Conservation (phyloP, 2,888 invertebrate genomes). For the Rutpela maculata region DNA sequence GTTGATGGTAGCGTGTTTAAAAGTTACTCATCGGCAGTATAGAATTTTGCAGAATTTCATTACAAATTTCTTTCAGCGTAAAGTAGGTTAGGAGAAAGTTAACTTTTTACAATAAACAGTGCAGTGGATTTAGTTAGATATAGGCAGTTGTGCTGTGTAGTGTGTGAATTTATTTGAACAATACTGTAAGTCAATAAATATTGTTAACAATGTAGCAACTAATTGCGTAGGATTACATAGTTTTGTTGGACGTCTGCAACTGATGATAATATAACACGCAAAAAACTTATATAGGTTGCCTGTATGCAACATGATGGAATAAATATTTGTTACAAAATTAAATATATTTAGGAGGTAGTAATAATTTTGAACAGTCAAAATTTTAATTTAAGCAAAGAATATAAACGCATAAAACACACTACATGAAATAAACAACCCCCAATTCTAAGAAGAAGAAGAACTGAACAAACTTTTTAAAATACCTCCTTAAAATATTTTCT, state of each 20-base stretch:
- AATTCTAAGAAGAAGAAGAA: too few relatives aligned
- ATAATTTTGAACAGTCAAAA: too few relatives aligned
- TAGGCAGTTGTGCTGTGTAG: slow-evolving; percentile 65
- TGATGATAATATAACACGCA: background rate
- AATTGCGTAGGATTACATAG: background rate
- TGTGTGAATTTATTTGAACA: slow-evolving; percentile 44
- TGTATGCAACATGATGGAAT: too few relatives aligned
- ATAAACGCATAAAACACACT: too few relatives aligned
- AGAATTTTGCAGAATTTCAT: slow-evolving; percentile 60
- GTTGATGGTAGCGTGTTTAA: slow-evolving; percentile 42
- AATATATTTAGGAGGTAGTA: too few relatives aligned
- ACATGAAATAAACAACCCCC: too few relatives aligned
- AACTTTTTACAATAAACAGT: slow-evolving; percentile 70
- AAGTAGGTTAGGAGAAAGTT: slow-evolving; percentile 74
- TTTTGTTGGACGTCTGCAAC: background rate
- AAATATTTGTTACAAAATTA: too few relatives aligned
- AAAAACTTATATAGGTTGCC: background rate
- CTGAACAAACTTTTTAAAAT: too few relatives aligned
- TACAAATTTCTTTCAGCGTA: slow-evolving; percentile 62
- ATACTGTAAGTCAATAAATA: slow-evolving; percentile 34
- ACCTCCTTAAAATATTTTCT: too few relatives aligned
- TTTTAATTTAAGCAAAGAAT: too few relatives aligned
- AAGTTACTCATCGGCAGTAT: slow-evolving; percentile 43
- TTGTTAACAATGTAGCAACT: slow-evolving; percentile 11
- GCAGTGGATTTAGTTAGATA: slow-evolving; percentile 68